Evolutionary conservation across 2,113 vertebrate species (phyloP).

Genomic region (Theristicus caerulescens): DNA sequence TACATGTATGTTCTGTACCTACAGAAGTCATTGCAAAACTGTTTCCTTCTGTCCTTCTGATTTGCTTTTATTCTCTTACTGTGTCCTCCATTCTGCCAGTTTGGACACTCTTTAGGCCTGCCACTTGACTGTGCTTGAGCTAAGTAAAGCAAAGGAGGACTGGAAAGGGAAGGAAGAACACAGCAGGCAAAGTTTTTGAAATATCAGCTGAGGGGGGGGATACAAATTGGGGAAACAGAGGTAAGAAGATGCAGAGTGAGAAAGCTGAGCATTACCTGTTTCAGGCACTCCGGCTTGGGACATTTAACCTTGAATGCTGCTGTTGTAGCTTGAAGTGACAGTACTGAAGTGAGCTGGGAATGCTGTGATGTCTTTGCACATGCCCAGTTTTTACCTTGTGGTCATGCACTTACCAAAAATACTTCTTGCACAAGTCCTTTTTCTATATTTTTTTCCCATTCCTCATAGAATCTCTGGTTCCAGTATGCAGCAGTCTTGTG

Average conservation of each 20-base stretch:
- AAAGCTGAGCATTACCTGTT: not conserved
- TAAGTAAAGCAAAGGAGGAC: not conserved
- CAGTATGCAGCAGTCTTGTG: not conserved
- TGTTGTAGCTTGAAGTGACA: not conserved
- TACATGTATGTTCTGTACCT: not conserved
- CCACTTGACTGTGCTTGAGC: not conserved
- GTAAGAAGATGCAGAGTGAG: not conserved
- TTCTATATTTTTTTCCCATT: not conserved
- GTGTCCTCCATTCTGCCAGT: not conserved
- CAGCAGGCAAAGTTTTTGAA: not conserved
- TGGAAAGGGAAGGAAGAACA: not conserved
- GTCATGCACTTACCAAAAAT: not conserved
- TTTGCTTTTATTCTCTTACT: not conserved
- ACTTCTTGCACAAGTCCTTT: not conserved
- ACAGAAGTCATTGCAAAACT: not conserved
- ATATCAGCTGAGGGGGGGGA: not conserved
- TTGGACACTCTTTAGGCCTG: not conserved
- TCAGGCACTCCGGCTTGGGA: not conserved
- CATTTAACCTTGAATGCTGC: not conserved
- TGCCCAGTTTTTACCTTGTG: not conserved
- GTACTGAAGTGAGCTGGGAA: not conserved
- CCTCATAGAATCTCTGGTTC: not conserved
- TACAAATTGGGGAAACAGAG: not conserved
- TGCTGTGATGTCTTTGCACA: not conserved
- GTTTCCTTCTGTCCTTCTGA: not conserved